phyloP scores from a whole-genome alignment of 2,888 invertebrate genomes.

The Cecidostiba fungosa region DNA sequence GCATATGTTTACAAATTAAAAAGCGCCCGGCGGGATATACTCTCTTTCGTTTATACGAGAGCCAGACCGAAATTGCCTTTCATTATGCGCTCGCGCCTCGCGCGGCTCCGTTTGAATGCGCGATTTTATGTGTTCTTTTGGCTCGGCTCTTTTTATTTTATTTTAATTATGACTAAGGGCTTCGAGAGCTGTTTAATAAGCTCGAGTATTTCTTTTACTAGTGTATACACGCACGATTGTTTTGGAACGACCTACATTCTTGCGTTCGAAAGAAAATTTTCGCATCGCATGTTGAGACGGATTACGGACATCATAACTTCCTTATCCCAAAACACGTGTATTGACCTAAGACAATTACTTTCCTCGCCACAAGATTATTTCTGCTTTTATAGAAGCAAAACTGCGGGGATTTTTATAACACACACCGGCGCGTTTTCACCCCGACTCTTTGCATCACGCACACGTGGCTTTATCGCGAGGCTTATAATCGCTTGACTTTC shows the following conservation, averaged over 20 bases:
- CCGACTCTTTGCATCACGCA: slow-evolving; percentile 12
- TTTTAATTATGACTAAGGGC: not conserved
- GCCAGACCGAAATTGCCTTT: slow-evolving; percentile 37
- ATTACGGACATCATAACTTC: not conserved
- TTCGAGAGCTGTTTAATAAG: not conserved
- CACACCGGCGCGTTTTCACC: not conserved
- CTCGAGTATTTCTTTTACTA: too few relatives aligned
- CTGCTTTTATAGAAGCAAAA: not conserved
- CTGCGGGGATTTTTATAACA: not conserved
- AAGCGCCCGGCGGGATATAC: slow-evolving; percentile 4
- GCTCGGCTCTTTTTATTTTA: not conserved
- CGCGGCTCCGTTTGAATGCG: not conserved
- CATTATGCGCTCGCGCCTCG: slow-evolving; percentile 36
- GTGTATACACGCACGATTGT: not conserved
- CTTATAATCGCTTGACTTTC: slow-evolving; percentile 22
- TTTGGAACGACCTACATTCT: not conserved
- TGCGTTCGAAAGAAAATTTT: not conserved
- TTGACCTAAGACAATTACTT: not conserved
- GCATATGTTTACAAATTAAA: slow-evolving; percentile 58
- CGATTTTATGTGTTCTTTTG: slow-evolving; percentile 20
- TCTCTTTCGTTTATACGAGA: not conserved
- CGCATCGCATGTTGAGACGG: slow-evolving; percentile 3
- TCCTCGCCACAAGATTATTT: not conserved
- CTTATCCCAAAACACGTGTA: slow-evolving; percentile 6
- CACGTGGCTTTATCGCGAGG: slow-evolving; percentile 42